These are phyloP conservation scores for Tortrix viridana DNA, from an alignment of 2,888 invertebrate genomes.

Conservation along the genomic window DNA sequence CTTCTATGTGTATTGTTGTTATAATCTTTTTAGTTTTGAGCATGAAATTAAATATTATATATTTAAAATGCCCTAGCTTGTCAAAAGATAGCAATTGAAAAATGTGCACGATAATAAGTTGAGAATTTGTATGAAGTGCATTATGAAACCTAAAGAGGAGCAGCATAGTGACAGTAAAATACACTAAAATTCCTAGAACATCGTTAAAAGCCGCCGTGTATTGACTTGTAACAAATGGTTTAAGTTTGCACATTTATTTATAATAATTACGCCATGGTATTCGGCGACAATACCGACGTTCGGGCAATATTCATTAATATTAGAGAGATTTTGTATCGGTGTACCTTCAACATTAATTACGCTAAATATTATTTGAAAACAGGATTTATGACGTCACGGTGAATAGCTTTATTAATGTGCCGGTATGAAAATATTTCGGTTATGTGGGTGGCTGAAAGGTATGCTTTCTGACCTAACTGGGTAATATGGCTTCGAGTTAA, in stretches of 20 bases:
- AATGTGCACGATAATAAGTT: neutral
- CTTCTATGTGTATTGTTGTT: neutral
- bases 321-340: slow-evolving; percentile 35
- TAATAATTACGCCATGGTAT: slow-evolving; percentile 71
- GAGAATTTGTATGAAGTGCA: neutral
- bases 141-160: neutral
- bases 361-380: slow-evolving; percentile 32
- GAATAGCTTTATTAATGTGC: slow-evolving; percentile 21
- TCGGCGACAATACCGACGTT: slow-evolving; percentile 61
- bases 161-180: slow-evolving; percentile 6
- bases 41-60: too few species aligned
- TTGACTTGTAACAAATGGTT: slow-evolving; percentile 57
- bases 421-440: slow-evolving; percentile 20
- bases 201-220: slow-evolving; percentile 48
- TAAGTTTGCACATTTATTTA: slow-evolving; percentile 68
- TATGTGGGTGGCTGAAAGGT: slow-evolving; percentile 8
- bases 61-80: too few species aligned
- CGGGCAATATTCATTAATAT: slow-evolving; percentile 52
- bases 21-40: neutral
- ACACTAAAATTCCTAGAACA: slow-evolving; percentile 37
- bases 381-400: slow-evolving; percentile 33
- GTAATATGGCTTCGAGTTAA: slow-evolving; percentile 2
- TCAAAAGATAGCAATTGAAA: too few species aligned
- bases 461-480: neutral
- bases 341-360: slow-evolving; percentile 34